Conservation (phyloP, 2,113 vertebrate genomes). For the Buteo buteo region DNA sequence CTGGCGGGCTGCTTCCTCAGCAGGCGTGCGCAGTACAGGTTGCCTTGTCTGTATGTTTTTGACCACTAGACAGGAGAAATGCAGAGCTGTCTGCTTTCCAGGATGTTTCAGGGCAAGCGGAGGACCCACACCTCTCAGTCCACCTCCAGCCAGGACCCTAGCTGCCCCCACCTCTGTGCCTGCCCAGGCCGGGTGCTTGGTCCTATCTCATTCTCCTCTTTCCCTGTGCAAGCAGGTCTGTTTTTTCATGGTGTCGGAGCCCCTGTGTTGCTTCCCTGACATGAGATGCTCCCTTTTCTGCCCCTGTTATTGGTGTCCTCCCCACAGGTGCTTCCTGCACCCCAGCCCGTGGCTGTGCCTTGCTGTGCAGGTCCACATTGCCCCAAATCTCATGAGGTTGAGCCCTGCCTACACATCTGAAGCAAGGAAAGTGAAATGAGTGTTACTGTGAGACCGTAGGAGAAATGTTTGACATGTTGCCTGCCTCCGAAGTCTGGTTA, state of each 20-base stretch:
- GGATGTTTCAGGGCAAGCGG: neutral
- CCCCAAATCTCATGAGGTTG: fast-evolving
- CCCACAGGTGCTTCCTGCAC: neutral
- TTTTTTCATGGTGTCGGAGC: fast-evolving
- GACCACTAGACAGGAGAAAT: neutral
- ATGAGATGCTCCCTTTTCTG: neutral
- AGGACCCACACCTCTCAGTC: neutral
- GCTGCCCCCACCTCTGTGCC: neutral
- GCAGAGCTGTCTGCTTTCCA: neutral
- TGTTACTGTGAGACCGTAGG: neutral
- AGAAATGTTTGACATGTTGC: neutral
- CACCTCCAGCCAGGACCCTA: neutral
- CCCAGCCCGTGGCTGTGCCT: neutral
- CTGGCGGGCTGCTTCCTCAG: neutral
- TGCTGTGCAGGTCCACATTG: fast-evolving
- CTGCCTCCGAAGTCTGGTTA: neutral
- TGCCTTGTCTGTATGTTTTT: neutral
- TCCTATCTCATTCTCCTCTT: neutral
- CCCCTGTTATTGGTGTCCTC: neutral
- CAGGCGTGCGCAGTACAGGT: fast-evolving
- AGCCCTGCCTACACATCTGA: neutral
- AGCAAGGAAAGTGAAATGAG: neutral
- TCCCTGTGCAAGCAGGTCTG: fast-evolving
- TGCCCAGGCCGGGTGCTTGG: neutral
- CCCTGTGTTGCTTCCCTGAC: neutral